These are phyloP conservation scores for Meriones unguiculatus DNA, from an alignment of 2,113 vertebrate species.

Conservation along the genomic window DNA sequence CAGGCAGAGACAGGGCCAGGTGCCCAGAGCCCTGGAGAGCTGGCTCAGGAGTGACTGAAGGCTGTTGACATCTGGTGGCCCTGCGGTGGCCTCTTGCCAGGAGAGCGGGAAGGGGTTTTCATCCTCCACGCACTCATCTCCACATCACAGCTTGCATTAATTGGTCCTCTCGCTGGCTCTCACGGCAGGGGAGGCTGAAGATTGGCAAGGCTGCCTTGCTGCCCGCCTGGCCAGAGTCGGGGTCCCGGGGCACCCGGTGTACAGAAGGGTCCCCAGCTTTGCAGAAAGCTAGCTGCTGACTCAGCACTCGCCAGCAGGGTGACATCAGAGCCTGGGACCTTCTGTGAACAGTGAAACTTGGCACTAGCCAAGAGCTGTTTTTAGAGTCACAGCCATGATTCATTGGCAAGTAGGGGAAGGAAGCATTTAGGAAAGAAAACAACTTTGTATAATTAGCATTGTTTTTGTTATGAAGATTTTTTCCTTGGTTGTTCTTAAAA, in stretches of 20 bases:
- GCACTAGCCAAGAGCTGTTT: not conserved
- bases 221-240: not conserved
- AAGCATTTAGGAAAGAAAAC: not conserved
- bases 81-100: conserved; percentile 59
- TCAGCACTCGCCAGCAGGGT: not conserved
- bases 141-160: conserved; percentile 64
- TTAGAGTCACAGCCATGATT: not conserved
- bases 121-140: not conserved
- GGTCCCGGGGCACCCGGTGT: not conserved
- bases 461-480: not conserved
- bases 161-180: conserved; percentile 45
- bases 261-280: not conserved
- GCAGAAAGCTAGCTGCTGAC: not conserved
- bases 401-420: not conserved
- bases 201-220: conserved; percentile 8
- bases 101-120: not conserved
- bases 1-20: not conserved
- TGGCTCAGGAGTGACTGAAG: conserved; percentile 13
- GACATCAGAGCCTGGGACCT: not conserved
- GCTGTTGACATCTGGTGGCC: conserved; percentile 50
- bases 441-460: too few relatives aligned
- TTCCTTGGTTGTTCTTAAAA: not conserved
- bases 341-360: not conserved
- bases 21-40: not conserved
- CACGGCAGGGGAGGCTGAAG: conserved; percentile 29